Percentiles rank a stretch among this genome's conserved stretches.
Evolutionary conservation across 2,888 invertebrate genomes (phyloP).

Genomic region (Mystacides longicornis): DNA sequence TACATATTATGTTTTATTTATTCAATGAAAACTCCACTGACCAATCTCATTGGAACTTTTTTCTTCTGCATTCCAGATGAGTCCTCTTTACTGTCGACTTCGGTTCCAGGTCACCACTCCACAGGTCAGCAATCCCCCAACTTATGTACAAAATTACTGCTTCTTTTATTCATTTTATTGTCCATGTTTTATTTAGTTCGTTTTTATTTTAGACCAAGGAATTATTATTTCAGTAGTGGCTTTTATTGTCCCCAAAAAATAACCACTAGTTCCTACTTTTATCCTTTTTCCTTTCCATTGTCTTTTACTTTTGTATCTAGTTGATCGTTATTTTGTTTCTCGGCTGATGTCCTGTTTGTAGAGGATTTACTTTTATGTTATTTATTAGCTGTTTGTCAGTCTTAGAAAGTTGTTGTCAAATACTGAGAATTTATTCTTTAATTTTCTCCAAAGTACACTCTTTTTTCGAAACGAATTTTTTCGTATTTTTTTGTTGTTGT

Average conservation of each 20-base stretch:
- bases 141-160: background rate
- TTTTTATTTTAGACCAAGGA: no score
- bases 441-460: no score
- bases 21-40: background rate
- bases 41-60: slow-evolving; percentile 5
- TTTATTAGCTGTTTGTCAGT: no score
- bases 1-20: no score
- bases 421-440: no score
- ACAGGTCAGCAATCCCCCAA: slow-evolving; percentile 38
- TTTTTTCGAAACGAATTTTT: no score
- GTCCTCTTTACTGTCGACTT: slow-evolving; percentile 47
- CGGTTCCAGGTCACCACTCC: slow-evolving; percentile 46
- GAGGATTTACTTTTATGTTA: no score
- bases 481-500: no score
- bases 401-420: no score
- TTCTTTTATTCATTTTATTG: background rate
- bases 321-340: no score
- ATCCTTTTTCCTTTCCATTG: background rate
- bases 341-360: no score
- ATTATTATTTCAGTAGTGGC: background rate
- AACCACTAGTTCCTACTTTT: background rate
- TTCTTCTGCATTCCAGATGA: slow-evolving; percentile 51
- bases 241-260: no score
- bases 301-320: background rate
- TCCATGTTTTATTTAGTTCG: background rate